Percentiles rank a stretch among this genome's conserved stretches.
Evolutionary conservation across 2,888 invertebrate genomes (phyloP).

Genomic region (Brachyopa scutellaris): DNA sequence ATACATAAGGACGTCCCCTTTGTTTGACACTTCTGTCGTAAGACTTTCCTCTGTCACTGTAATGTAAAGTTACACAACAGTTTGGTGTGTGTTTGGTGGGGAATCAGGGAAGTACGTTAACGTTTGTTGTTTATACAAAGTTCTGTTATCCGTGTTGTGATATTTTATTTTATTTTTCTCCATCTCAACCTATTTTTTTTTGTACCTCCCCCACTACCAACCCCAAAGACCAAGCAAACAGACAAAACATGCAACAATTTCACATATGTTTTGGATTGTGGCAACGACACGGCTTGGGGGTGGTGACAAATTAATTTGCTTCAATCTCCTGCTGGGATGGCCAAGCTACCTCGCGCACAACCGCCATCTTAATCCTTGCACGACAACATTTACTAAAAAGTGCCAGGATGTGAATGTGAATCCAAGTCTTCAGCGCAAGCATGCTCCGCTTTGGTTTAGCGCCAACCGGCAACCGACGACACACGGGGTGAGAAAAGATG

Average conservation of each 20-base stretch:
- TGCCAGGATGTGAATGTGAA: conserved; percentile 49
- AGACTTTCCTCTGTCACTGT: not conserved
- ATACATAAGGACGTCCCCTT: too few relatives aligned
- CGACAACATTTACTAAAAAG: conserved; percentile 37
- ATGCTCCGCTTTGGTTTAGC: conserved; percentile 33
- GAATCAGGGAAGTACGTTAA: too few relatives aligned
- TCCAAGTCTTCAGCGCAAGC: conserved; percentile 8
- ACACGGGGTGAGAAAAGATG: conserved; percentile 49
- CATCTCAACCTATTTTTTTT: conserved; percentile 13
- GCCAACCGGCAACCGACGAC: too few relatives aligned
- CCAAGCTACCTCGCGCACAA: conserved; percentile 16
- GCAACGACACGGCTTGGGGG: not conserved
- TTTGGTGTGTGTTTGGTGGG: too few relatives aligned
- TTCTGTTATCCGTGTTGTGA: not conserved
- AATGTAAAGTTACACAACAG: too few relatives aligned
- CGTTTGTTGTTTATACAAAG: conserved; percentile 16
- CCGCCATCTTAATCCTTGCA: conserved; percentile 55
- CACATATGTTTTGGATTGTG: conserved; percentile 20
- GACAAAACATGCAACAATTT: conserved; percentile 47
- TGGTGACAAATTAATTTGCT: conserved; percentile 51
- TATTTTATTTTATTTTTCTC: conserved; percentile 4
- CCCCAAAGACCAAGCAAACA: not conserved
- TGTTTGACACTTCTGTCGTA: not conserved
- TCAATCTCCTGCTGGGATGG: conserved; percentile 22
- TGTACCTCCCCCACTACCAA: not conserved